Conservation (phyloP, 2,113 vertebrate species). For the Nothoprocta perdicaria region DNA sequence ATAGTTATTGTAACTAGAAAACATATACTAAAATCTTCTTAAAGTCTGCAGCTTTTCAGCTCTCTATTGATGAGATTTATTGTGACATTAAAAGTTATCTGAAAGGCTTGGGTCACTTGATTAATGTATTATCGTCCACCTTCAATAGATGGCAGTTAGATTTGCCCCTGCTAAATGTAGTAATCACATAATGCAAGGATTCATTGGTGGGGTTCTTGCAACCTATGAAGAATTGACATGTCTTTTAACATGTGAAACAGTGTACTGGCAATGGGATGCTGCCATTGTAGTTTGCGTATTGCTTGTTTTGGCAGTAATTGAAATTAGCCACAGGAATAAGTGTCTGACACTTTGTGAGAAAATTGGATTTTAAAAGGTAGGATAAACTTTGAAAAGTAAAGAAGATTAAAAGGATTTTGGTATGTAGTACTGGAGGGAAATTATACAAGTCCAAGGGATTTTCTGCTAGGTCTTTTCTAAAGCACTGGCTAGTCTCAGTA, state of each 20-base stretch:
- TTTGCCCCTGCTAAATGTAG: neutral
- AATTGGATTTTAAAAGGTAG: neutral
- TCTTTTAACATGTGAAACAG: neutral
- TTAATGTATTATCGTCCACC: neutral
- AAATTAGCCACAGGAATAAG: slow-evolving; percentile 1
- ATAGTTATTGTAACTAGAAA: neutral
- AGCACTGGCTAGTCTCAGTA: neutral
- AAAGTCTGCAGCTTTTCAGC: neutral
- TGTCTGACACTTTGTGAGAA: neutral
- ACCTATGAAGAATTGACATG: neutral
- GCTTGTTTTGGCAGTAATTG: neutral
- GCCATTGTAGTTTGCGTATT: neutral
- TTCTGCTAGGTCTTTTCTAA: slow-evolving; percentile 21
- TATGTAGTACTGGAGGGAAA: neutral
- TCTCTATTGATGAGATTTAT: neutral
- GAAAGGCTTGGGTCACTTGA: neutral
- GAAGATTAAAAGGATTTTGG: neutral
- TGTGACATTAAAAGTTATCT: neutral
- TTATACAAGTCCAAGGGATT: neutral
- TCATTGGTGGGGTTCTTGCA: neutral
- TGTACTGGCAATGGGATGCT: neutral
- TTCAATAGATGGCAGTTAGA: neutral
- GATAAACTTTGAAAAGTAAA: neutral
- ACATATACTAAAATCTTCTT: neutral
- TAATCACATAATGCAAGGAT: neutral